phyloP scores from a whole-genome alignment of 35 echinoderm and acorn worm species.

The Ptychodera flava region DNA sequence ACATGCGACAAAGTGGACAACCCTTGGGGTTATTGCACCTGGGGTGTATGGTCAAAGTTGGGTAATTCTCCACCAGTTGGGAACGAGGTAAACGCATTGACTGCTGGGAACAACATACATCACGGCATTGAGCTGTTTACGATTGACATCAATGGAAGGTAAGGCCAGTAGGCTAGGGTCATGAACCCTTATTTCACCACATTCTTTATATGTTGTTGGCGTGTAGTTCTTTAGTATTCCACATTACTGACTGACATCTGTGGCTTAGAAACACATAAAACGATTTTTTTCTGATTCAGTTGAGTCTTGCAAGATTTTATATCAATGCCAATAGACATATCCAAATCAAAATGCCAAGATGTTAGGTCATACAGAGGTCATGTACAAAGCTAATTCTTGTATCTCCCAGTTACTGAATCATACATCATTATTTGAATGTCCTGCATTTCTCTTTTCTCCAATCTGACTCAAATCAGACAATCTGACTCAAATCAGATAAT shows the following conservation, averaged over 20 bases:
- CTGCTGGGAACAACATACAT: conserved; percentile 45
- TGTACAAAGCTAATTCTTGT: too few relatives aligned
- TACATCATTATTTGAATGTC: too few relatives aligned
- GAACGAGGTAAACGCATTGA: conserved; percentile 24
- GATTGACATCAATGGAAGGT: conserved; percentile 37
- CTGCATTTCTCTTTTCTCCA: too few relatives aligned
- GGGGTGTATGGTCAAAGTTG: conserved; percentile 45
- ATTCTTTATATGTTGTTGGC: not conserved
- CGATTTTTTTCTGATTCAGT: too few relatives aligned
- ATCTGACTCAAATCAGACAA: too few relatives aligned
- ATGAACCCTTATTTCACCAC: not conserved
- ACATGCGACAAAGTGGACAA: conserved; percentile 65
- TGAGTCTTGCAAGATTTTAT: not conserved
- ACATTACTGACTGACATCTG: too few relatives aligned
- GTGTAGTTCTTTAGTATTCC: too few relatives aligned
- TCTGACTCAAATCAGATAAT: too few relatives aligned
- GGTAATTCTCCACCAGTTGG: conserved; percentile 21
- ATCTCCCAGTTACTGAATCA: too few relatives aligned
- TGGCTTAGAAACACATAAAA: too few relatives aligned
- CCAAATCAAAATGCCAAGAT: not conserved
- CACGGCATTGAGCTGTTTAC: conserved; percentile 44
- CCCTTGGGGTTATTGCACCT: conserved; percentile 76
- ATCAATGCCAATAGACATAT: not conserved
- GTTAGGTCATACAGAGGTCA: too few relatives aligned
- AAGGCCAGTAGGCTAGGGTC: not conserved